Evolutionary conservation across 1,140 invertebrate genomes (phyloP), one percentile per base, ranked within the genome.

Genomic region (Conus ventricosus): DNA sequence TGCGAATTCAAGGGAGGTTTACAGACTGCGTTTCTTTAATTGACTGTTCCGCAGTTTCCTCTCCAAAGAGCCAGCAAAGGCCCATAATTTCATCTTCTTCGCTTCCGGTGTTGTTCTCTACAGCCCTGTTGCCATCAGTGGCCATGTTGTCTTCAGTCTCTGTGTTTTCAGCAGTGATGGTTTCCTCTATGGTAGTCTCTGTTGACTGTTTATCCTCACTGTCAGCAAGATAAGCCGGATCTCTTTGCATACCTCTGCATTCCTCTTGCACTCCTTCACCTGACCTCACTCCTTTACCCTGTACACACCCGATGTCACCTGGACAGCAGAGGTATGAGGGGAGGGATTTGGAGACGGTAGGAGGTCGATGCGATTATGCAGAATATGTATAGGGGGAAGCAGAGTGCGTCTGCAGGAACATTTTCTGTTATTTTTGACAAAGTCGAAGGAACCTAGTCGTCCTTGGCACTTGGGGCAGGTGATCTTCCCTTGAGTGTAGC

Each of bases 381-480:
- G 27, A 39, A 80, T 11, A 51, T 80, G 78, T 10, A 80, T 53
- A n/a, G 75, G 27, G 25, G 78, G 78, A 17, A 39, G 27, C 25
- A 80, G 78, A 15, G 78, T 39, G 11, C 5, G 7, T 60, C 57
- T 60, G 78, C 78, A 80, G 27, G 25, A 17, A 20, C 78, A 80
- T 20, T 53, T 39, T 39, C 78, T 39, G 27, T 80, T 80, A 25
- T 8, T 80, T 80, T 20, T 27, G 25, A 80, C 8, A 20, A 80
- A 80, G 51, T 80, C 78, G 51, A 80, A 80, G 27, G 78, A 80
- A 5, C 78, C 78, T 11, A 80, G 78, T 8, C 78, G 78, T 17
- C 78, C 78, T 39, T 80, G 78, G 51, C 78, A 80, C 78, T 80
- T 80, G 27, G 78, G 78, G 27, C 78, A 80, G 78, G 78, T 80